Conservation (phyloP, 2,888 invertebrate species). For the Lasioglossum lativentre region DNA sequence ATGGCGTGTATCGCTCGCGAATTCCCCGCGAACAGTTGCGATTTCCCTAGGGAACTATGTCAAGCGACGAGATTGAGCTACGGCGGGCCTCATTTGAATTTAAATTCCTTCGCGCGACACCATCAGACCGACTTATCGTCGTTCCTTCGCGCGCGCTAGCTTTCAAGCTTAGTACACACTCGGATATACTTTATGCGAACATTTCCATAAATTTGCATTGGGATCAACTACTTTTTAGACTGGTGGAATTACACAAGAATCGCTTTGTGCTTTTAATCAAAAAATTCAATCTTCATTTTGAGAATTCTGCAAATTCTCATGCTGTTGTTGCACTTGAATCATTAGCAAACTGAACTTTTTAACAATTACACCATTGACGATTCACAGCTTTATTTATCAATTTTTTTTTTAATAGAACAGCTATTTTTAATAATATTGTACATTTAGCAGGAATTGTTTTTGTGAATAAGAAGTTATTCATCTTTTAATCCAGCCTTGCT, state of each 20-base stretch:
- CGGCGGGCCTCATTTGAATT: conserved; percentile 35
- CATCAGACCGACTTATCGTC: conserved; percentile 5
- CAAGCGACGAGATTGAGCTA: conserved; percentile 21
- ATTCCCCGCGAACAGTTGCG: conserved; percentile 8
- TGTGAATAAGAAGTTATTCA: too few relatives aligned
- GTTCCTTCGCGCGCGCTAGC: neutral
- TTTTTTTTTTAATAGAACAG: too few relatives aligned
- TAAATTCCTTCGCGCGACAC: conserved; percentile 31
- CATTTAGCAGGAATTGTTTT: too few relatives aligned
- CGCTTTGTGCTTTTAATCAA: neutral
- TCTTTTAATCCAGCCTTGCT: too few relatives aligned
- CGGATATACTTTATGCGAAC: neutral
- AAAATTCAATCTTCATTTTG: neutral
- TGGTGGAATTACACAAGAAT: neutral
- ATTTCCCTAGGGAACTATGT: conserved; percentile 31
- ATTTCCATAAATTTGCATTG: neutral
- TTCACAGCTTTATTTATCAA: too few relatives aligned
- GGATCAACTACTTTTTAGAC: neutral
- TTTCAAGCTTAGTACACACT: neutral
- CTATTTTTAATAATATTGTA: too few relatives aligned
- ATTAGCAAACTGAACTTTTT: too few relatives aligned
- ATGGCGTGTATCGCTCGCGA: neutral
- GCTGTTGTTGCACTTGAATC: too few relatives aligned
- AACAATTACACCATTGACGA: too few relatives aligned
- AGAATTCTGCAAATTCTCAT: neutral